phyloP scores from a whole-genome alignment of 2,797 vertebrate species.

The Nyctalus aviator region DNA sequence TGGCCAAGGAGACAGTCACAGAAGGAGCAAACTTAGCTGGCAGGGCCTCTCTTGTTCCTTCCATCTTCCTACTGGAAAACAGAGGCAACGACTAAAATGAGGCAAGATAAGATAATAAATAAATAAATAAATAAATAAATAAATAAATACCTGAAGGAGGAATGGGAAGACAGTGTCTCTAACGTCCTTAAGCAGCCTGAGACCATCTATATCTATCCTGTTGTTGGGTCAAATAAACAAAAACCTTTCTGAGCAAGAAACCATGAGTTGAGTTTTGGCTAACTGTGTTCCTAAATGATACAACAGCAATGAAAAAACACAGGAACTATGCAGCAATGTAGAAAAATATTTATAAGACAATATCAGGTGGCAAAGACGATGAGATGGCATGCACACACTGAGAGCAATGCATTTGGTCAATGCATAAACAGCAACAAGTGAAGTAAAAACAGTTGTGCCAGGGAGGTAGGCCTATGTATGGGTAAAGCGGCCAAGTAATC shows the following conservation, averaged over 20 bases:
- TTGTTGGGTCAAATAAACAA: conserved; percentile 24
- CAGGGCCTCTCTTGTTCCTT: neutral
- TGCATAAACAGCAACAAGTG: neutral
- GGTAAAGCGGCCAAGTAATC: conserved; percentile 12
- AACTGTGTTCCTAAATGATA: neutral
- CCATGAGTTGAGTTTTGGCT: neutral
- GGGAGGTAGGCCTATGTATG: neutral
- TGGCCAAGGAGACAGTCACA: neutral
- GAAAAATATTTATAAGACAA: neutral
- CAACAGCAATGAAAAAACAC: neutral
- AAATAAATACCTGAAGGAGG: accelerated
- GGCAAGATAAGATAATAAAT: neutral
- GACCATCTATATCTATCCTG: neutral
- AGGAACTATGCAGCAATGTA: neutral
- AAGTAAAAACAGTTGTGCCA: neutral
- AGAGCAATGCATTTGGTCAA: neutral
- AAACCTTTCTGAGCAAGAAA: neutral
- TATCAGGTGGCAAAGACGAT: neutral
- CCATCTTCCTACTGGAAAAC: neutral
- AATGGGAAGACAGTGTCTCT: neutral
- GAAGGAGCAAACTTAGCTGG: neutral
- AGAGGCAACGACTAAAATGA: neutral
- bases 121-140: neutral
- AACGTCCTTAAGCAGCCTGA: neutral
- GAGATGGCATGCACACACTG: neutral